Percentiles rank a stretch among this genome's conserved stretches.
Conservation (phyloP, 1,140 invertebrate species). For the Pollicipes pollicipes region DNA sequence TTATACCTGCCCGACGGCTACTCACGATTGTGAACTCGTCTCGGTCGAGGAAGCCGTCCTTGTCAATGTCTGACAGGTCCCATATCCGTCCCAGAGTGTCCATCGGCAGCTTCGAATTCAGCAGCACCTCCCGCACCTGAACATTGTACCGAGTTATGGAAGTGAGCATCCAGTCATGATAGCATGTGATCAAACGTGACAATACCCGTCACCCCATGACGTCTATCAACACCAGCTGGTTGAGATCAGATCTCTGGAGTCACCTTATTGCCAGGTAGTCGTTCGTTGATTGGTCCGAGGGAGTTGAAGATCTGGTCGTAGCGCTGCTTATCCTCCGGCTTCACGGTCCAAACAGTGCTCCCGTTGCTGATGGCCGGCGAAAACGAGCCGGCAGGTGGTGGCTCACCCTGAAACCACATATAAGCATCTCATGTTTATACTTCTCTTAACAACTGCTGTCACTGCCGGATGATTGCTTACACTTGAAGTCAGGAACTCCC, state of each 20-base stretch:
- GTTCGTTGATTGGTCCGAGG: constrained; percentile 63
- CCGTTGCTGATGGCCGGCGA: constrained; percentile 1
- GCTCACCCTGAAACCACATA: constrained; percentile 13
- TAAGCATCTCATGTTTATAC: too few relatives aligned
- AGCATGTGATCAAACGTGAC: neutral
- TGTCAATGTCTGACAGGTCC: constrained; percentile 91
- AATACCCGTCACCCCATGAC: too few relatives aligned
- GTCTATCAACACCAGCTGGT: too few relatives aligned
- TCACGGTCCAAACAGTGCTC: constrained; percentile 51
- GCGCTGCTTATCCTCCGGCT: constrained; percentile 60
- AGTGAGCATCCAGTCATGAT: constrained; percentile 1
- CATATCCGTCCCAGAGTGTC: constrained; percentile 86
- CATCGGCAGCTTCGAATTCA: constrained; percentile 81
- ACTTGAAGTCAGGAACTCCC: too few relatives aligned
- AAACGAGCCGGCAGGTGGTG: constrained; percentile 6
- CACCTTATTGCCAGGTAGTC: constrained; percentile 79
- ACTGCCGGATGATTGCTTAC: neutral
- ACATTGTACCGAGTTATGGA: constrained; percentile 9
- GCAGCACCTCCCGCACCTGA: constrained; percentile 62
- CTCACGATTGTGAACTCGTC: constrained; percentile 85
- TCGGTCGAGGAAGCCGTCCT: constrained; percentile 83
- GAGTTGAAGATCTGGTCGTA: constrained; percentile 85
- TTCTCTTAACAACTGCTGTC: too few relatives aligned
- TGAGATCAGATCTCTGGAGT: constrained; percentile 26
- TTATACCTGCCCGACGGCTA: too few relatives aligned